Evolutionary conservation across 2,888 invertebrate species (phyloP), one percentile per base, ranked within the genome.

Genomic region (Pyrrhia umbra): DNA sequence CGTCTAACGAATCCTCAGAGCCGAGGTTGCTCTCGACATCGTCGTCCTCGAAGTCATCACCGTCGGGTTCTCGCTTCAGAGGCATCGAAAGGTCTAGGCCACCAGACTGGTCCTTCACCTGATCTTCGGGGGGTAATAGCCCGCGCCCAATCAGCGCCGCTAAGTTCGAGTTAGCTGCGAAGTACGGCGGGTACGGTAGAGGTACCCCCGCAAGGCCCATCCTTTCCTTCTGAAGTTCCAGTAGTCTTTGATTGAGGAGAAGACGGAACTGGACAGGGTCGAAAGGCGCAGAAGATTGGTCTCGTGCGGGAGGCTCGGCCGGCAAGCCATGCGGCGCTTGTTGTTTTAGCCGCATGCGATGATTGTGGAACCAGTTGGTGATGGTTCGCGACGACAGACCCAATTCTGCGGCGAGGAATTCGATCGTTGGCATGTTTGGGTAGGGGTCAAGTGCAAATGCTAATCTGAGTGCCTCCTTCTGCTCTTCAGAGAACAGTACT

Each of bases 321-420:
- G 96, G 96, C 21, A 96, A 95, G 0, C 97, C 97, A 84, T 98
- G 98, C 1, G 98, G 97, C 55, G 97, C 96, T 87, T 98, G 98
- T 88, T 98, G 98, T 93, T 99, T 99, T 87, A 99, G 96, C 71
- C 99, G 96, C 98, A 99, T 99, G 82, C 99, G 97, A 90, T 99
- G 99, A 91, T 99, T 99, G 95, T 99, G 99, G 96, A 99, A 99
- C 99, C 99, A 99, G 93, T 99, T 99, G 68, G 99, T 99, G 84
- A 99, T 99, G 57, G 99, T 99, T 79, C 99, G 96, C 52, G 99
- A 97, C 6, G 98, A 98, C 40, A 99, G 95, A 8, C 97, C 97
- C 59, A 99, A 95, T 90, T 99, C 99, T 27, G 96, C 96, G 27
- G 99, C 99, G 63, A 99, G 95, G 87, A 98, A 98, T 89, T 99